phyloP scores from a whole-genome alignment of 2,797 vertebrate genomes.

The Leucoraja ocellata region DNA sequence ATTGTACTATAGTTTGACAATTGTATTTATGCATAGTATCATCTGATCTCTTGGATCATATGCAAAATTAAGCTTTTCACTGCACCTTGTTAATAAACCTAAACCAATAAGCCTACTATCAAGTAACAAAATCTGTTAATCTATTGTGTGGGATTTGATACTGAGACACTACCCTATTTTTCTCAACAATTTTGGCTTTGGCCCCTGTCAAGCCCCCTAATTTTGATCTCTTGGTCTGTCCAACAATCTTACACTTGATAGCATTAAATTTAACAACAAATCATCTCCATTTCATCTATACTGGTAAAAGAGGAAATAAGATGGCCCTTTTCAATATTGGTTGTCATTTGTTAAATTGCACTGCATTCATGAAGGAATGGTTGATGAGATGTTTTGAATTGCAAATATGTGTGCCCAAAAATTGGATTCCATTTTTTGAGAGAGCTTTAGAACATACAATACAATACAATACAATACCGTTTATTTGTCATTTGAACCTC shows the following conservation, averaged over 20 bases:
- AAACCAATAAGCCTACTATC: background rate
- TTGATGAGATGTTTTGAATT: background rate
- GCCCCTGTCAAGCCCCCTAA: background rate
- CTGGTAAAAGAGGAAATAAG: background rate
- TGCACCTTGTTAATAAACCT: too few relatives aligned
- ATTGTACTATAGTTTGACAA: too few relatives aligned
- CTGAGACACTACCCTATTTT: background rate
- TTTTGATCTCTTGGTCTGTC: background rate
- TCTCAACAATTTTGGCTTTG: background rate
- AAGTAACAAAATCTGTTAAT: background rate
- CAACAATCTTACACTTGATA: background rate
- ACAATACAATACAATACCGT: too few relatives aligned
- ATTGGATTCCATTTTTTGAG: too few relatives aligned
- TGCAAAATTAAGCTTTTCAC: too few relatives aligned
- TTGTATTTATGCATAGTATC: too few relatives aligned
- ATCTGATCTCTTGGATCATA: too few relatives aligned
- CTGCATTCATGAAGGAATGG: background rate
- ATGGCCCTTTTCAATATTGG: background rate
- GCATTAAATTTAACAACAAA: background rate
- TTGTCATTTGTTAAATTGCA: background rate
- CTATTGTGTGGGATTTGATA: background rate
- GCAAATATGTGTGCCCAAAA: background rate
- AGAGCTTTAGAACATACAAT: too few relatives aligned
- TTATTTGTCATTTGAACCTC: too few relatives aligned
- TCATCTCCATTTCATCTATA: background rate